phyloP scores from a whole-genome alignment of 2,888 invertebrate species.

The Nemoura dubitans region DNA sequence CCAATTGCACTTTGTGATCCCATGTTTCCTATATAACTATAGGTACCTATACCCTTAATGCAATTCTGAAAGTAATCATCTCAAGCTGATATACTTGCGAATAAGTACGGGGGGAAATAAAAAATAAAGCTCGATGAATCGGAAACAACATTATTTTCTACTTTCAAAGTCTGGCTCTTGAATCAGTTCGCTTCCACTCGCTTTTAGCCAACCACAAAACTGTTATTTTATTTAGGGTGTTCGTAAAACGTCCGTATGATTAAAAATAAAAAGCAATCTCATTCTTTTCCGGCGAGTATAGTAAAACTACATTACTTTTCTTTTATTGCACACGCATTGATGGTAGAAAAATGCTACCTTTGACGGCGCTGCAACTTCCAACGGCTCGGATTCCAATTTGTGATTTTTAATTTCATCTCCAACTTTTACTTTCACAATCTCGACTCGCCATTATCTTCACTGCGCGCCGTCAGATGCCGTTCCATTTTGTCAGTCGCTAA shows the following conservation, averaged over 20 bases:
- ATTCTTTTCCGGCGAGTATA: background rate
- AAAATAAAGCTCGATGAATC: background rate
- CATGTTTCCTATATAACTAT: too few relatives aligned
- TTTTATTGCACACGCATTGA: constrained; percentile 20
- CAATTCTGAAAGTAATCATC: background rate
- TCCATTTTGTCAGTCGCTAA: constrained; percentile 32
- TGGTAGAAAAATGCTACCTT: background rate
- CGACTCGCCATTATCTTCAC: constrained; percentile 18
- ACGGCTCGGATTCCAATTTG: constrained; percentile 31
- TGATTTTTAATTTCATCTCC: constrained; percentile 32
- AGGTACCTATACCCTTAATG: too few relatives aligned
- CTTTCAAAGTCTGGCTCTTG: background rate
- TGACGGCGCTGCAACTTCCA: background rate
- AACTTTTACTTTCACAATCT: constrained; percentile 18
- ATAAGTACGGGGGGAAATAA: background rate
- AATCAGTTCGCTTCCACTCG: background rate
- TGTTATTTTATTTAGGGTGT: background rate
- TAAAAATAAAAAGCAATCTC: background rate
- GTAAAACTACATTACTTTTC: constrained; percentile 32
- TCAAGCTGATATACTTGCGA: background rate
- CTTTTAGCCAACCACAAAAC: background rate
- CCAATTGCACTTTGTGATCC: too few relatives aligned
- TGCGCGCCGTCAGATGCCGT: background rate
- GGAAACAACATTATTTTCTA: background rate
- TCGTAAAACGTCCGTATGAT: background rate